Evolutionary conservation across 1,140 invertebrate species (phyloP).

Genomic region (Idris sp.): DNA sequence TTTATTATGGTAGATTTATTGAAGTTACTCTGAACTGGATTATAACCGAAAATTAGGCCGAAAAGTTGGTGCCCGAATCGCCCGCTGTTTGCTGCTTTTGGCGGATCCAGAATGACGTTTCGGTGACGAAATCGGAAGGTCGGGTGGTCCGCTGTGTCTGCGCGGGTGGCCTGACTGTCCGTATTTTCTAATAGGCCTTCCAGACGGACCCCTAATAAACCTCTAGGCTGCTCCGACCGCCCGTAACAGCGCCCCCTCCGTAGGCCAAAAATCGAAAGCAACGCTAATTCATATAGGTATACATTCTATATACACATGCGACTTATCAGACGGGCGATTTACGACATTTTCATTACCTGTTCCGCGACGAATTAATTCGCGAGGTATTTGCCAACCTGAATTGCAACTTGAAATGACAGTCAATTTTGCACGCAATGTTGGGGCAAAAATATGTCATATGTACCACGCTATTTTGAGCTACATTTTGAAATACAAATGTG

Average conservation of each 20-base stretch:
- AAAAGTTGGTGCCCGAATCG: too few relatives aligned
- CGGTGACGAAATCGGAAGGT: slow-evolving; percentile 50
- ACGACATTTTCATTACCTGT: slow-evolving; percentile 28
- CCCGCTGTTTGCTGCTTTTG: slow-evolving; percentile 7
- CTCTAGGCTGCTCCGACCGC: slow-evolving; percentile 27
- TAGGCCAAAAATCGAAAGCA: too few relatives aligned
- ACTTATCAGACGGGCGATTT: slow-evolving; percentile 39
- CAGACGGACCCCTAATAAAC: slow-evolving; percentile 46
- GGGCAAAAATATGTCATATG: too few relatives aligned
- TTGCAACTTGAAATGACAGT: not conserved
- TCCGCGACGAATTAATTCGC: slow-evolving; percentile 32
- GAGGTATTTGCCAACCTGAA: not conserved
- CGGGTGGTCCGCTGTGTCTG: slow-evolving; percentile 48
- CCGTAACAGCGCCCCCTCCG: slow-evolving; percentile 2
- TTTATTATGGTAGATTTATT: too few relatives aligned
- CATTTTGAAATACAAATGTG: too few relatives aligned
- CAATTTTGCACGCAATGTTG: not conserved
- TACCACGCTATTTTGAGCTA: too few relatives aligned
- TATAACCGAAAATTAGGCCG: too few relatives aligned
- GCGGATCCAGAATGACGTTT: slow-evolving; percentile 21
- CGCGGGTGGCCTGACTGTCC: slow-evolving; percentile 53
- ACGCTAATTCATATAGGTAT: slow-evolving; percentile 42
- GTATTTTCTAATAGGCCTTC: slow-evolving; percentile 55
- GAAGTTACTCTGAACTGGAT: too few relatives aligned
- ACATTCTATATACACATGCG: too few relatives aligned